Base-by-base conservation (phyloP, 2,113 vertebrate genomes). In the Sinocyclocheilus maitianheensis region DNA sequence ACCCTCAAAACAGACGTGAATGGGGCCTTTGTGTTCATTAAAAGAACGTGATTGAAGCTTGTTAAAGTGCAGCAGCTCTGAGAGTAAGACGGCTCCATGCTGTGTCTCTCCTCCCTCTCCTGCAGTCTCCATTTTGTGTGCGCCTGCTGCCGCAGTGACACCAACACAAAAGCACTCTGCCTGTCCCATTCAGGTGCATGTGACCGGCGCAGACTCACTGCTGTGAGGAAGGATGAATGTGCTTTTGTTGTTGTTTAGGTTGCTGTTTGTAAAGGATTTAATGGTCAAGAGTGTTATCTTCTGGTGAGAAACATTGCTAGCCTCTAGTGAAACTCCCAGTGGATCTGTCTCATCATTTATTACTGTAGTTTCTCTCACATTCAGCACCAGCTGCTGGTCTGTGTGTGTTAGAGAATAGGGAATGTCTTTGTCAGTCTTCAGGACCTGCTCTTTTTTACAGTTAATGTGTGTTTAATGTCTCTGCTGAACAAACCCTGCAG, bases 391-490 rank as follows among this genome's bases (percentile, higher is more conserved):
- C 76, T 85, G 76, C 63, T 24, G 46, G 46, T 9, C 9, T 55
- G 69, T 40, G 18, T 34, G 37, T 55, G 65, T 77, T 81, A 84
- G 55, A 81, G 79, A 67, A 65, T 46, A 14, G 2, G n/a, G 53
- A 53, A 77, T 51, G 75, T 48, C 22, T 77, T 77, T 53, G 37
- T 72, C 69, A 12, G 37, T 72, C 69, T 22, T 72, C 18, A 72
- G 14, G 75, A 77, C 46, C n/a, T 26, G 46, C 43, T 75, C 40
- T 43, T 77, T 77, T 77, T 77, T 22, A 77, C 22, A 53, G 63
- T 48, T 53, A 77, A 53, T 89, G 22, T 87, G 80, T 85, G 75
- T 89, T 83, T 85, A 37, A 20, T 74, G 37, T 74, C 53, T 87
- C 72, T 86, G 43, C 86, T 77, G 24, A 77, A 77, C 71, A 77